Evolutionary conservation across 2,888 invertebrate species (phyloP).

Genomic region (Tipula vernalis): DNA sequence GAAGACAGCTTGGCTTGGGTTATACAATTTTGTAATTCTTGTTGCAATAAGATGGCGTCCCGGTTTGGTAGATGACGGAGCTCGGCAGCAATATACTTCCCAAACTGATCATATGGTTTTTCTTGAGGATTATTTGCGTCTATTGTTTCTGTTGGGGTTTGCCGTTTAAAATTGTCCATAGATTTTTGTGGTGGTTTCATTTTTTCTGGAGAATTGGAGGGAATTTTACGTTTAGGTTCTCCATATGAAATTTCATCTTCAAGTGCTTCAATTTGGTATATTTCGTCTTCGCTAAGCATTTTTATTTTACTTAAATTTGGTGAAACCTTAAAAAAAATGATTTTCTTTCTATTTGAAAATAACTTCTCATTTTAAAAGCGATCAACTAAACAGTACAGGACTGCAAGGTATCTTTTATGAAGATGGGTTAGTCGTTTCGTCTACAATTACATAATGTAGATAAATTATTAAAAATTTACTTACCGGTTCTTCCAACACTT

Average conservation of each 20-base stretch:
- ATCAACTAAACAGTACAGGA: too few relatives aligned
- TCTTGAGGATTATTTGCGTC: neutral
- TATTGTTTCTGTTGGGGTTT: neutral
- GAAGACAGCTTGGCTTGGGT: neutral
- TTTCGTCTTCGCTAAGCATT: too few relatives aligned
- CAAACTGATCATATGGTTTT: constrained; percentile 17
- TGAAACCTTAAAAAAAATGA: too few relatives aligned
- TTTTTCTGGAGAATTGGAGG: neutral
- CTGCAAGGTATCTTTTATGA: too few relatives aligned
- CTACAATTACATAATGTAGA: neutral
- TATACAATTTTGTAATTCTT: constrained; percentile 19
- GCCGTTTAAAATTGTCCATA: neutral
- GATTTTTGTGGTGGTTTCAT: neutral
- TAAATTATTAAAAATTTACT: neutral
- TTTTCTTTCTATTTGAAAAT: too few relatives aligned
- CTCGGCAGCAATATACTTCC: constrained; percentile 19
- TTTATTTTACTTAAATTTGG: too few relatives aligned
- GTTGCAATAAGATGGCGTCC: constrained; percentile 19
- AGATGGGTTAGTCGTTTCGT: too few relatives aligned
- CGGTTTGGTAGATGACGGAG: constrained; percentile 18
- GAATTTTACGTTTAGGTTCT: too few relatives aligned
- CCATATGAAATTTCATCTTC: too few relatives aligned
- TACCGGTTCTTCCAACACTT: neutral
- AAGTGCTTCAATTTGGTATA: too few relatives aligned
- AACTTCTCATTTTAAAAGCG: too few relatives aligned